Evolutionary conservation across 2,797 vertebrate species (phyloP).

Genomic region (Chelon labrosus): DNA sequence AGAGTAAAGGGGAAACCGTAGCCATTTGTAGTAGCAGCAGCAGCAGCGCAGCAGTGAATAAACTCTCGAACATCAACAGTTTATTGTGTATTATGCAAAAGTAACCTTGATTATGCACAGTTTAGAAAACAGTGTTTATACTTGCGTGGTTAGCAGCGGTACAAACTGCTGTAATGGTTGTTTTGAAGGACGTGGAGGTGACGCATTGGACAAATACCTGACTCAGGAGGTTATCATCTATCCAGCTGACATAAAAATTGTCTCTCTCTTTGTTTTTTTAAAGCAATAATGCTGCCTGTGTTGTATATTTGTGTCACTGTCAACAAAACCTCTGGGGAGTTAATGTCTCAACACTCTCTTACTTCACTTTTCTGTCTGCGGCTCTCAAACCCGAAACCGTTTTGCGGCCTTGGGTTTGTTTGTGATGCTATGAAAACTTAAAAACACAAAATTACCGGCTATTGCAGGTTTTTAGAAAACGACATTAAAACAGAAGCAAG

Average conservation of each 20-base stretch:
- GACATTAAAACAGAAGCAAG: no score
- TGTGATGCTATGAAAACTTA: no score
- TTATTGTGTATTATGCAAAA: slow-evolving; percentile 11
- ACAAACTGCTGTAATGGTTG: not conserved
- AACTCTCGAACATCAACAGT: not conserved
- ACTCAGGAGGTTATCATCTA: not conserved
- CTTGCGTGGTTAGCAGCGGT: not conserved
- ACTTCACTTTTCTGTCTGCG: no score
- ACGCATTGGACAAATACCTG: not conserved
- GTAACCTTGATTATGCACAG: not conserved
- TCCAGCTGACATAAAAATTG: no score
- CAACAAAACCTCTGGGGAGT: no score
- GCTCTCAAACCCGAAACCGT: no score
- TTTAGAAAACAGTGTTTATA: not conserved
- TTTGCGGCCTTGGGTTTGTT: no score
- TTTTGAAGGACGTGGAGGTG: not conserved
- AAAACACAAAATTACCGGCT: no score
- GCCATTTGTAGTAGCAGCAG: not conserved
- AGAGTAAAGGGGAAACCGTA: not conserved
- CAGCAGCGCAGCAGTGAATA: not conserved
- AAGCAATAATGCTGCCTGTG: no score
- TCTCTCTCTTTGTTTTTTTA: not conserved
- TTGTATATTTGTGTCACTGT: no score
- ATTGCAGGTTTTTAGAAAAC: no score
- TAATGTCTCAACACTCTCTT: no score